Conservation (phyloP, 2,888 invertebrate species). For the Agriopis leucophaearia region DNA sequence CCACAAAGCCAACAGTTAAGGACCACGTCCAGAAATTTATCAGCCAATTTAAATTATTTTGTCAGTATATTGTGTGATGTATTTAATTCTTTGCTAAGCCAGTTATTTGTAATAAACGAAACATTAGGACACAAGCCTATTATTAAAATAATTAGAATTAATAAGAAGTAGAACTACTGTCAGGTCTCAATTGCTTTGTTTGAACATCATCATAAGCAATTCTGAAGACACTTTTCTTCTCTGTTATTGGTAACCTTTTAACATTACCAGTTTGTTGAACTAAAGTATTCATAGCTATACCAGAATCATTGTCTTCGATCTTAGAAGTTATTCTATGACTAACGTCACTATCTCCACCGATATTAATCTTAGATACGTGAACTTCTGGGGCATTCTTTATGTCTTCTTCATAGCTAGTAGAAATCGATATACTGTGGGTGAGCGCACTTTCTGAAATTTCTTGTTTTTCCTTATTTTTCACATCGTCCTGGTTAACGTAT, state of each 20-base stretch:
- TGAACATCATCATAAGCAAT: slow-evolving; percentile 97
- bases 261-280: slow-evolving; percentile 85
- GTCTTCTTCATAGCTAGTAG: slow-evolving; percentile 75
- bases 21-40: too few relatives aligned
- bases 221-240: slow-evolving; percentile 97
- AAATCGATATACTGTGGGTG: slow-evolving; percentile 80
- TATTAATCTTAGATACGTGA: slow-evolving; percentile 85
- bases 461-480: slow-evolving; percentile 65
- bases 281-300: slow-evolving; percentile 90
- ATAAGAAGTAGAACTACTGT: slow-evolving; percentile 91
- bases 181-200: slow-evolving; percentile 92
- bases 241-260: slow-evolving; percentile 89
- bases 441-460: slow-evolving; percentile 77
- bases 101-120: too few relatives aligned
- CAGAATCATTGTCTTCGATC: slow-evolving; percentile 91
- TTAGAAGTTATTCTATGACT: slow-evolving; percentile 64
- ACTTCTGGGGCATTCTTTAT: slow-evolving; percentile 76
- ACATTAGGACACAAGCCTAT: not conserved
- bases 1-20: too few relatives aligned
- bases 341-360: slow-evolving; percentile 72
- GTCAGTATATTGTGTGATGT: too few relatives aligned
- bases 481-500: slow-evolving; percentile 81
- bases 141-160: slow-evolving; percentile 51
- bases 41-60: too few relatives aligned
- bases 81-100: too few relatives aligned